Percentiles rank a stretch among this genome's conserved stretches.
Conservation (phyloP, 2,113 vertebrate genomes). For the Phycodurus eques region DNA sequence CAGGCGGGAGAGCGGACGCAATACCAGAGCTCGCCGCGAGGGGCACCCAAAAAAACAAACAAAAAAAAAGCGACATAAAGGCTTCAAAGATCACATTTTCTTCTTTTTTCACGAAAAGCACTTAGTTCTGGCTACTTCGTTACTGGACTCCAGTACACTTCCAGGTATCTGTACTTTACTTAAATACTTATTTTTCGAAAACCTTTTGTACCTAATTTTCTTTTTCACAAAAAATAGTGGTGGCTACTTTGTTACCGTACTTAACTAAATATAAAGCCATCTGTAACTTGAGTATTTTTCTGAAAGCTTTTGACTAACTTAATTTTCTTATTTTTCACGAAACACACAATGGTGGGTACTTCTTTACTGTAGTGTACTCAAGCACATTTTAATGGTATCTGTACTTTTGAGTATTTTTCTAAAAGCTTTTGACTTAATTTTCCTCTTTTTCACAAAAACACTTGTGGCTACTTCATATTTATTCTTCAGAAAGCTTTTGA, state of each 20-base stretch:
- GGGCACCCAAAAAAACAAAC: neutral
- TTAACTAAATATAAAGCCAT: too few species aligned
- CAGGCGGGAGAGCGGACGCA: conserved; percentile 71
- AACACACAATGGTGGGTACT: too few species aligned
- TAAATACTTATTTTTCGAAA: neutral
- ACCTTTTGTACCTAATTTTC: neutral
- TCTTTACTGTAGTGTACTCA: too few species aligned
- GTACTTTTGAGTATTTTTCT: neutral
- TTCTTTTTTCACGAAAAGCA: neutral
- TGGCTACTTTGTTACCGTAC: neutral
- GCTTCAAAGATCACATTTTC: neutral
- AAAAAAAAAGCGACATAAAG: conserved; percentile 4
- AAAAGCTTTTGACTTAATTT: neutral
- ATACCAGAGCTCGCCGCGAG: neutral
- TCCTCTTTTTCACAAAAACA: neutral
- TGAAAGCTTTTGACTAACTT: too few species aligned
- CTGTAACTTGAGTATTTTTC: too few species aligned
- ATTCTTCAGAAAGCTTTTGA: neutral
- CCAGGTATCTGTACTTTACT: neutral
- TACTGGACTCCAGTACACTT: neutral
- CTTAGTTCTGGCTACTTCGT: neutral
- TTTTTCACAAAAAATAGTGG: neutral
- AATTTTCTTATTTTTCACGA: too few species aligned
- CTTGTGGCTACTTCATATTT: neutral
- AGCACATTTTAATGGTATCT: neutral